These are phyloP conservation scores for Equus przewalskii DNA, from an alignment of 2,113 vertebrate genomes.

Conservation along the genomic window DNA sequence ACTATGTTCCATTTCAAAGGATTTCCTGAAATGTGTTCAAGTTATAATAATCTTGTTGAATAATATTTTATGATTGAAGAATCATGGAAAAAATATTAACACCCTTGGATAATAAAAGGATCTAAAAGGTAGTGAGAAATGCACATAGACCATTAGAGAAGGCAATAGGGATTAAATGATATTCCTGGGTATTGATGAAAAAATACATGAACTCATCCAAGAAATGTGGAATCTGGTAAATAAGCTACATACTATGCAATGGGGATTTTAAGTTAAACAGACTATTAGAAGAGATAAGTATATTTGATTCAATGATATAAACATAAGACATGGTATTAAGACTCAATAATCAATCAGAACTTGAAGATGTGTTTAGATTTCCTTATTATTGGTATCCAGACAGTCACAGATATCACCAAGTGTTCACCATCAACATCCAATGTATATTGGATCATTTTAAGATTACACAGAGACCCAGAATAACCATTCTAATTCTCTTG, in stretches of 20 bases:
- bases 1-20: conserved; percentile 70
- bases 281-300: conserved; percentile 31
- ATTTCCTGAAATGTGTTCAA: conserved; percentile 64
- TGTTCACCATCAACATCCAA: not conserved
- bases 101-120: conserved; percentile 62
- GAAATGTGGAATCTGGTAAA: conserved; percentile 63
- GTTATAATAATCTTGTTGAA: conserved; percentile 75
- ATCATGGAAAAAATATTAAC: conserved; percentile 79
- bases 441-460: not conserved
- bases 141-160: conserved; percentile 78
- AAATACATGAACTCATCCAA: conserved; percentile 69
- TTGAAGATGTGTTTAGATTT: not conserved
- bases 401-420: not conserved
- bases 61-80: conserved; percentile 80
- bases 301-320: not conserved
- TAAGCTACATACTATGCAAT: conserved; percentile 8
- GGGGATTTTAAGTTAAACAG: conserved; percentile 11
- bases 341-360: not conserved
- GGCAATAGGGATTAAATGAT: conserved; percentile 77
- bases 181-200: conserved; percentile 73
- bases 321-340: not conserved
- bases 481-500: not conserved
- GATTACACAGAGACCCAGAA: not conserved
- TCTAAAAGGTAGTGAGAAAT: conserved; percentile 85
- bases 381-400: not conserved